These are phyloP conservation scores for Leucopsar rothschildi DNA, from an alignment of 2,113 vertebrate genomes.

Conservation along the genomic window DNA sequence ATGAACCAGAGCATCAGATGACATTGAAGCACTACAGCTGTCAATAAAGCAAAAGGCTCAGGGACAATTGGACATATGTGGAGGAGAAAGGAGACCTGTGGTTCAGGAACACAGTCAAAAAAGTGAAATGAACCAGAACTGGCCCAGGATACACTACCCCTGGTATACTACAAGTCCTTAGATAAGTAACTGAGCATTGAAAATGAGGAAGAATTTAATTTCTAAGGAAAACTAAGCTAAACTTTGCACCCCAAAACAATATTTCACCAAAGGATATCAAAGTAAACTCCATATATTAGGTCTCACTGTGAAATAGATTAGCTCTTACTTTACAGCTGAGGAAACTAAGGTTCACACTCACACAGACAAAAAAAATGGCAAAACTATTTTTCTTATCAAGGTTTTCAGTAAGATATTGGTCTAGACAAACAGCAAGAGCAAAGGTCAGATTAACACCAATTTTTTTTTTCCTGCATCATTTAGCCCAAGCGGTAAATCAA, in stretches of 20 bases:
- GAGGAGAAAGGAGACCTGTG: background rate
- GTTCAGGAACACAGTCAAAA: background rate
- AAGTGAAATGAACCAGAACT: background rate
- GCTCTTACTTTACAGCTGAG: background rate
- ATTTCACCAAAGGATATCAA: background rate
- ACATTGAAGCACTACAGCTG: background rate
- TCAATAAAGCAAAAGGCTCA: conserved; percentile 10
- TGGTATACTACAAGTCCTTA: background rate
- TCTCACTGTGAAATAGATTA: background rate
- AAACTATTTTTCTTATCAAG: background rate
- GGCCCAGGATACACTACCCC: background rate
- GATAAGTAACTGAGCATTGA: background rate
- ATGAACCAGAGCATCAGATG: background rate
- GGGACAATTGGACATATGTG: background rate
- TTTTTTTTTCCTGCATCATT: conserved; percentile 12
- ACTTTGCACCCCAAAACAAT: background rate
- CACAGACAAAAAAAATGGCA: background rate
- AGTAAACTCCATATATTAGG: background rate
- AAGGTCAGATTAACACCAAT: background rate
- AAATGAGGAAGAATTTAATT: background rate
- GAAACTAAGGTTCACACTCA: background rate
- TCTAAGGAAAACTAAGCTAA: background rate
- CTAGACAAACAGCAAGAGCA: conserved; percentile 15
- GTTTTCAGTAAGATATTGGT: background rate
- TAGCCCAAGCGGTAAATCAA: conserved; percentile 13